Conservation (phyloP, 2,113 vertebrate species). For the Megalops atlanticus region DNA sequence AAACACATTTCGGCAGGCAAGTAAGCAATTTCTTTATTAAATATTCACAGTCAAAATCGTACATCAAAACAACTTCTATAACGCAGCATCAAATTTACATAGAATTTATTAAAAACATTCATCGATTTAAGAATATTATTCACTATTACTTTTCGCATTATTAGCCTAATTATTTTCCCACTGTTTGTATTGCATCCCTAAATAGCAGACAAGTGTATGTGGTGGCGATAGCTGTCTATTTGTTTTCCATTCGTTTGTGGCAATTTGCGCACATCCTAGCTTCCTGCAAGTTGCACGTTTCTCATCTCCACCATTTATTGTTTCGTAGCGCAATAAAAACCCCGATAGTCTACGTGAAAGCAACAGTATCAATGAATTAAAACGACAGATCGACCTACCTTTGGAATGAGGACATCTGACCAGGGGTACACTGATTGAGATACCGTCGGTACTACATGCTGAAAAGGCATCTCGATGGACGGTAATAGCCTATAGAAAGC, state of each 20-base stretch:
- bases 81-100: neutral
- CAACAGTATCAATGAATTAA: conserved; percentile 70
- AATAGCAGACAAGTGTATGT: neutral
- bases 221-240: neutral
- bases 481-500: conserved; percentile 23
- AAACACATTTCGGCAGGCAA: conserved; percentile 13
- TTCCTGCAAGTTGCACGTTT: conserved; percentile 20
- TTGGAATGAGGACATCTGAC: too few species aligned
- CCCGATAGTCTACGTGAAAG: conserved; percentile 67
- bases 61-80: neutral
- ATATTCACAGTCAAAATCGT: neutral
- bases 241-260: neutral
- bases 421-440: too few species aligned
- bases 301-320: conserved; percentile 63
- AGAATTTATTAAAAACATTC: neutral
- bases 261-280: neutral
- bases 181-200: neutral
- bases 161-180: neutral
- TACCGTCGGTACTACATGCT: too few species aligned
- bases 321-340: conserved; percentile 65
- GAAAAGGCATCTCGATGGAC: too few species aligned
- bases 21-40: conserved; percentile 18
- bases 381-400: too few species aligned
- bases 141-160: too few species aligned
- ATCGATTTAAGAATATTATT: too few species aligned